A percentile compares a stretch with the other conserved stretches of the same genome.
These are phyloP conservation scores for Mus spicilegus DNA, from an alignment of 2,113 vertebrate genomes.

Conservation along the genomic window DNA sequence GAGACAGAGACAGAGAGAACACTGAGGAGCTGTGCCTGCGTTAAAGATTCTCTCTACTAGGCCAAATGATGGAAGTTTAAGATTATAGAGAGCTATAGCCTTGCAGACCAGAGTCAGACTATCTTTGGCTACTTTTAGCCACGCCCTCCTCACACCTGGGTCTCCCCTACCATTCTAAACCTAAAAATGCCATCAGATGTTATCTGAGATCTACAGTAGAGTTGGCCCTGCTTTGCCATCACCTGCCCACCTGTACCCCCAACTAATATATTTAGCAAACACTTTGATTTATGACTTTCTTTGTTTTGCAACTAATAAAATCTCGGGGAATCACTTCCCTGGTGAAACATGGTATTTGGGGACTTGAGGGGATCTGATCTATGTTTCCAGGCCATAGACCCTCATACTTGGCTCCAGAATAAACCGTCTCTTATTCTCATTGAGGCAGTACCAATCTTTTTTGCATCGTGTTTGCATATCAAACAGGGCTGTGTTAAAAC, in stretches of 20 bases:
- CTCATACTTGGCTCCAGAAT: not conserved
- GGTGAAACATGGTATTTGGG: not conserved
- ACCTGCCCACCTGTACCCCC: not conserved
- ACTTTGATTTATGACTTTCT: not conserved
- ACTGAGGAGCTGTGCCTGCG: not conserved
- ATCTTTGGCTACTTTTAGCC: not conserved
- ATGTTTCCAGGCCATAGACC: not conserved
- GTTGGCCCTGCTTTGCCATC: not conserved
- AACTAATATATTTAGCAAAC: not conserved
- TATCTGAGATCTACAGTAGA: not conserved
- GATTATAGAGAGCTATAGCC: not conserved
- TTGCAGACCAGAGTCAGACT: not conserved
- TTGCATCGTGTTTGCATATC: not conserved
- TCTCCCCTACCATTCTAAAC: not conserved
- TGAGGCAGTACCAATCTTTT: rapidly evolving
- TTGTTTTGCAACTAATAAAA: not conserved
- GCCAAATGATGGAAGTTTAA: not conserved
- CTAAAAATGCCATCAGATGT: not conserved
- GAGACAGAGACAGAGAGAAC: not conserved
- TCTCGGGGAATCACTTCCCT: not conserved
- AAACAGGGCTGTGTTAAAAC: not conserved
- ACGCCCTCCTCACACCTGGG: not conserved
- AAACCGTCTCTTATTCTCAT: not conserved
- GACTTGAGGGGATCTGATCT: no score
- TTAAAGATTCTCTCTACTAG: not conserved